Evolutionary conservation across 2,888 invertebrate species (phyloP).

Genomic region (Tridacna crocea): DNA sequence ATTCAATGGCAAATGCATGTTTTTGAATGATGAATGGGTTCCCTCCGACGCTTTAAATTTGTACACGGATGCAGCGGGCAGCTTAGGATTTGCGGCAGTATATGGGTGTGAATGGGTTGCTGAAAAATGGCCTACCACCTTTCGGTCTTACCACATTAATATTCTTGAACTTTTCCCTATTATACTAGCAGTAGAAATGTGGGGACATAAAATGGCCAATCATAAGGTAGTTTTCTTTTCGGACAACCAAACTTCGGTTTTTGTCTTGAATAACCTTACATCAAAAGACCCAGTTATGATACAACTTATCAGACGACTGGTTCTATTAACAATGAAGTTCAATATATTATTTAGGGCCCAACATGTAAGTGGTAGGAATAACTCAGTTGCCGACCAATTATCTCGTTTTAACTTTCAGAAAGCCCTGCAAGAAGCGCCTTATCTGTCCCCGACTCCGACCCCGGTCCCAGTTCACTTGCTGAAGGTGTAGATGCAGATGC

Average conservation of each 20-base stretch:
- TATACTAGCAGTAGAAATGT: slow-evolving; percentile 31
- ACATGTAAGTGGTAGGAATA: slow-evolving; percentile 13
- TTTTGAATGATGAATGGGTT: slow-evolving; percentile 45
- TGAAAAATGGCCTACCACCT: slow-evolving; percentile 11
- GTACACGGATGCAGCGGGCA: slow-evolving; percentile 44
- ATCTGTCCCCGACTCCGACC: not conserved
- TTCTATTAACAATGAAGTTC: slow-evolving; percentile 3
- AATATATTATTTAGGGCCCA: slow-evolving; percentile 25
- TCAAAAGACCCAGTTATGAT: slow-evolving; percentile 30
- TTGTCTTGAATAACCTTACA: slow-evolving; percentile 29
- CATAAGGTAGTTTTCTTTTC: slow-evolving; percentile 38
- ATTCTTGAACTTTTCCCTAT: slow-evolving; percentile 31
- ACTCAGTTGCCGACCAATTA: slow-evolving; percentile 14
- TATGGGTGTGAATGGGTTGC: slow-evolving; percentile 40
- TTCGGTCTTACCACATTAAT: slow-evolving; percentile 21
- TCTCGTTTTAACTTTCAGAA: slow-evolving; percentile 37
- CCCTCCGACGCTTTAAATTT: slow-evolving; percentile 21
- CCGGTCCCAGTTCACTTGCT: not conserved
- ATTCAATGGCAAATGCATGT: slow-evolving; percentile 56
- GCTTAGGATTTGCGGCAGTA: slow-evolving; percentile 39
- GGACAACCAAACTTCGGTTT: slow-evolving; percentile 37
- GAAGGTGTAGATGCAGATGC: slow-evolving; percentile 8
- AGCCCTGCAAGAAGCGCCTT: slow-evolving; percentile 18
- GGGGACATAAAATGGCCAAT: slow-evolving; percentile 41
- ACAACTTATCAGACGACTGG: slow-evolving; percentile 1